Evolutionary conservation across 2,797 vertebrate species (phyloP).

Genomic region (Ctenopoma kingsleyae): DNA sequence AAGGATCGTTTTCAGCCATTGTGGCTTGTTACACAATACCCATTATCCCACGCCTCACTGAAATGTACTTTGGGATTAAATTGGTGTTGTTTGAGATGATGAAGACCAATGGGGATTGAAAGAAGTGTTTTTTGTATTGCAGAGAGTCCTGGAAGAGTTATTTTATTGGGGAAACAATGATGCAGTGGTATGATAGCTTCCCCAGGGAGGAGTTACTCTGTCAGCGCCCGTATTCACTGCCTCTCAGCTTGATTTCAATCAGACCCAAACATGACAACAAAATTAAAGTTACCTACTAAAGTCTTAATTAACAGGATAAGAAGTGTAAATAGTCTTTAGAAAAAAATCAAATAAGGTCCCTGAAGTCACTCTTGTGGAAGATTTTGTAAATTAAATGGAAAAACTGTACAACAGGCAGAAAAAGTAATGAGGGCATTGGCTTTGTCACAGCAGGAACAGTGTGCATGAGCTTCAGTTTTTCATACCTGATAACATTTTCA

Average conservation of each 20-base stretch:
- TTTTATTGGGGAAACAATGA: slow-evolving; percentile 4
- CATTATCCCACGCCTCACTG: slow-evolving; percentile 1
- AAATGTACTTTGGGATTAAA: slow-evolving; percentile 1
- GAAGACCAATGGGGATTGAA: not conserved
- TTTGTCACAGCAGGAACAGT: too few species aligned
- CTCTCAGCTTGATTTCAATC: not conserved
- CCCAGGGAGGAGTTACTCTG: not conserved
- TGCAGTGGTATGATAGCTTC: not conserved
- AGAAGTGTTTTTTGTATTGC: not conserved
- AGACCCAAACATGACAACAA: not conserved
- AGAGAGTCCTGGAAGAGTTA: not conserved
- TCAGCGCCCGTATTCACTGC: not conserved
- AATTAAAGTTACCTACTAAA: not conserved
- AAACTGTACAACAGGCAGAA: too few species aligned
- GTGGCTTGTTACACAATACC: not conserved
- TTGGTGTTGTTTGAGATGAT: slow-evolving; percentile 8
- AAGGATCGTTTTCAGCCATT: slow-evolving; percentile 2
- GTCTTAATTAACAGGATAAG: not conserved
- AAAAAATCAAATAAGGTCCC: too few species aligned
- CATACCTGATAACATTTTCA: too few species aligned
- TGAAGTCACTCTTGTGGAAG: too few species aligned
- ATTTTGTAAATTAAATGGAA: too few species aligned
- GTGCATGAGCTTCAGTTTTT: too few species aligned
- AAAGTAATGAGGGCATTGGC: too few species aligned
- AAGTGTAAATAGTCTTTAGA: not conserved